Base-by-base conservation (phyloP, 2,113 vertebrate species). In the Phainopepla nitens region DNA sequence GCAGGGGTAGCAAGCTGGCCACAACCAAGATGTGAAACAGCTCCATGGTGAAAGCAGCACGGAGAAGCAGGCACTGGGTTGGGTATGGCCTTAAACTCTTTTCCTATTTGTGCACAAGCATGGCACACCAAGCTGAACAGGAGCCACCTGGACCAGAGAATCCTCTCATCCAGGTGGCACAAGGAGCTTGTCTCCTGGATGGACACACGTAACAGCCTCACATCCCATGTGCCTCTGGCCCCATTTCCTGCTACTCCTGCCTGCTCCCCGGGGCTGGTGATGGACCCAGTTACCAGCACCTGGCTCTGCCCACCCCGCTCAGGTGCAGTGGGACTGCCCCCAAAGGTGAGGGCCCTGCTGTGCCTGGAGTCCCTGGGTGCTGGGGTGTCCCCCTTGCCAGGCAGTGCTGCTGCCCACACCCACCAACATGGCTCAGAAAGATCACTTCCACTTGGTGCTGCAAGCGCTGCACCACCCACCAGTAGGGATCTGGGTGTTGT, bases 401-500 rank as follows among this genome's bases (percentile, higher is more conserved):
- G 57, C 53, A 69, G 23, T 15, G 51, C 75, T 56, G 57, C 15
- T 90, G 17, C 66, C 33, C 0, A 33, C 9, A 25, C 22, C n/a
- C 58, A 35, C 35, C 36, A 53, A 17, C 25, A 22, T 2, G 15
- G 65, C 18, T 60, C 57, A 51, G 45, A 20, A 29, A 64, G 57
- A 78, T 6, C 22, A 0, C 10, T 75, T 22, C 39, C 62, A 20
- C 33, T 31, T 10, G 1, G 28, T 56, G 28, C 53, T 7, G 0
- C 2, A 0, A 10, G 5, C 2, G 3, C 23, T 4, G 11, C 58
- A 66, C 36, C 28, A 96, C 97, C n/a, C 88, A 99, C 99, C 99
- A 65, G 98, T 99, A 18, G 99, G 99, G 79, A 99, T 98, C 21
- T 98, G 97, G 28, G 97, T 98, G 87, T 98, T 97, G 5, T 99